A percentile compares a stretch with the other conserved stretches of the same genome.
Conservation (phyloP, 2,113 vertebrate species). For the Saguinus midas region DNA sequence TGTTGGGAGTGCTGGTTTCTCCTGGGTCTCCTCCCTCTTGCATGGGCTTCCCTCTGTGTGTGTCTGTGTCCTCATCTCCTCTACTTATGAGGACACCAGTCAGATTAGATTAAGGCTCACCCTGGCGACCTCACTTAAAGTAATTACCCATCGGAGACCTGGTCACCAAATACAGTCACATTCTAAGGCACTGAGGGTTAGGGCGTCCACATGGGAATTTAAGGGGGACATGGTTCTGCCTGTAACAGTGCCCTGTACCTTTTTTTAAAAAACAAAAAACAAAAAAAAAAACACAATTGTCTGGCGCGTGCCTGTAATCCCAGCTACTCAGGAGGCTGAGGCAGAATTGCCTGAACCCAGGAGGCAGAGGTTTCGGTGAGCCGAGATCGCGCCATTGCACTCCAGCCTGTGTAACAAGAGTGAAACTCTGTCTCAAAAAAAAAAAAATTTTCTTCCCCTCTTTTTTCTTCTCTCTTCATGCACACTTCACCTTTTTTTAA, state of each 20-base stretch:
- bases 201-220: not conserved
- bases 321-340: no score
- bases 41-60: rapidly evolving
- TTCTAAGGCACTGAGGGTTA: not conserved
- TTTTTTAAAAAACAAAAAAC: not conserved
- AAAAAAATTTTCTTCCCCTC: not conserved
- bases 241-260: rapidly evolving
- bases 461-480: not conserved
- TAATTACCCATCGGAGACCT: not conserved
- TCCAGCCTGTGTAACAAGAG: no score
- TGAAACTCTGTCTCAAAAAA: no score
- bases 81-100: not conserved
- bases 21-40: not conserved
- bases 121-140: not conserved
- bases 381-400: no score
- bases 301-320: no score
- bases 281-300: no score
- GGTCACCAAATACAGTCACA: not conserved
- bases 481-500: not conserved
- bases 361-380: no score
- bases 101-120: not conserved
- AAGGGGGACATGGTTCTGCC: not conserved
- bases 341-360: no score
- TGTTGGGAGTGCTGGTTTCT: not conserved
- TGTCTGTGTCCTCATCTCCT: not conserved